A percentile compares a stretch with the other conserved stretches of the same genome.
phyloP scores from a whole-genome alignment of 2,888 invertebrate genomes.

The Escarpia spicata region DNA sequence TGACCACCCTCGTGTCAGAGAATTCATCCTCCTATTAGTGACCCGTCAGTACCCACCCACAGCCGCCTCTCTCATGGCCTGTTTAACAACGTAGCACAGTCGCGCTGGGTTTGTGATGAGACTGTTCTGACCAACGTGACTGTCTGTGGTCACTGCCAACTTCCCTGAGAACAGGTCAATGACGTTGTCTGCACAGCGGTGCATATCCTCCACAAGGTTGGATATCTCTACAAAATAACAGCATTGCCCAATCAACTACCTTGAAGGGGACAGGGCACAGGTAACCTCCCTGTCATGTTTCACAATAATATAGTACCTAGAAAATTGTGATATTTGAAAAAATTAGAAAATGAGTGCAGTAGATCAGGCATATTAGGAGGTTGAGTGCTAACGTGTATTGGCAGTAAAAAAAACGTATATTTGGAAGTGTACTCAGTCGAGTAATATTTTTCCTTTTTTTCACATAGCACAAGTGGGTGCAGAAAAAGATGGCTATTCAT shows the following conservation, averaged over 20 bases:
- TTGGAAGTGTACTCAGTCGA: too few relatives aligned
- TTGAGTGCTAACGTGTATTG: too few relatives aligned
- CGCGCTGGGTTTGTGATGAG: conserved; percentile 71
- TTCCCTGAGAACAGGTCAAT: conserved; percentile 71
- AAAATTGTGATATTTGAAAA: too few relatives aligned
- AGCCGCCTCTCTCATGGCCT: conserved; percentile 73
- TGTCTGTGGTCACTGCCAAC: conserved; percentile 33
- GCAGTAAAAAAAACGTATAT: too few relatives aligned
- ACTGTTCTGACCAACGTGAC: conserved; percentile 50
- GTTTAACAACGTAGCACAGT: conserved; percentile 74
- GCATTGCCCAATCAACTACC: not conserved
- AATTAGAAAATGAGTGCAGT: too few relatives aligned
- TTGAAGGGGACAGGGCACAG: not conserved
- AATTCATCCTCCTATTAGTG: not conserved
- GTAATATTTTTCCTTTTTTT: too few relatives aligned
- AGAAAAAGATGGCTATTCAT: too few relatives aligned
- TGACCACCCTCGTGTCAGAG: not conserved
- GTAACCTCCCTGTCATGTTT: too few relatives aligned
- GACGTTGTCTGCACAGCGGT: conserved; percentile 72
- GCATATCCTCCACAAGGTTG: conserved; percentile 74
- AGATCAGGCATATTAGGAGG: too few relatives aligned
- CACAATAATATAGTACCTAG: too few relatives aligned
- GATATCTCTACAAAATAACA: conserved; percentile 71
- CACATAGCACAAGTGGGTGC: too few relatives aligned
- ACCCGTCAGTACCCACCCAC: conserved; percentile 68